These are phyloP conservation scores for Agapetus fuscipes DNA, from an alignment of 2,888 invertebrate genomes.

Conservation along the genomic window DNA sequence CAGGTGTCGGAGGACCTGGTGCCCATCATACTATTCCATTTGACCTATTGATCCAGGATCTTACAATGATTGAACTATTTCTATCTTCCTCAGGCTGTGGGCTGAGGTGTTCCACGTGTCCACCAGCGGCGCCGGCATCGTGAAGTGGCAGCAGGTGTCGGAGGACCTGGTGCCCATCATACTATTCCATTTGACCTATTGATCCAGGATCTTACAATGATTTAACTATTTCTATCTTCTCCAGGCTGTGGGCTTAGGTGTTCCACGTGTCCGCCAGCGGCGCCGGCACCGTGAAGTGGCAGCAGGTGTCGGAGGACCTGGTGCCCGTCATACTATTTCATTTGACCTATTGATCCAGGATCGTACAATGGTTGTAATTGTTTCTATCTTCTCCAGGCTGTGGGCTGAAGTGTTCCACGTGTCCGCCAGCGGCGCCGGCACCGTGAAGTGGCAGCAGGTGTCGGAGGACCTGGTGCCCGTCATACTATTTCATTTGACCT, in stretches of 20 bases:
- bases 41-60: too few relatives aligned
- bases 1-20: too few relatives aligned
- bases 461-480: slow-evolving; percentile 97
- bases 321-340: slow-evolving; percentile 98
- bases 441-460: slow-evolving; percentile 95
- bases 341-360: too few relatives aligned
- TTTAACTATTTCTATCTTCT: slow-evolving; percentile 23
- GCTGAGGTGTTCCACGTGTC: slow-evolving; percentile 98
- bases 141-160: slow-evolving; percentile 97
- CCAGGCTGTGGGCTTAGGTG: slow-evolving; percentile 96
- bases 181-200: too few relatives aligned
- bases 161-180: too few relatives aligned
- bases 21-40: too few relatives aligned
- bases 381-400: slow-evolving; percentile 70
- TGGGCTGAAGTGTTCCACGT: slow-evolving; percentile 99
- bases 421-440: slow-evolving; percentile 84
- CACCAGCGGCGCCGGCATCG: slow-evolving; percentile 83
- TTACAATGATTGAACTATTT: too few relatives aligned
- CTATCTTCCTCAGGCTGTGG: slow-evolving; percentile 85
- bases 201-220: too few relatives aligned
- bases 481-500: too few relatives aligned
- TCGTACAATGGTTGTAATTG: too few relatives aligned
- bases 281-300: slow-evolving; percentile 91
- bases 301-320: slow-evolving; percentile 95
- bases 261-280: slow-evolving; percentile 94